Percentiles rank a stretch among this genome's conserved stretches.
These are phyloP conservation scores for Eurytoma adleriae DNA, from an alignment of 2,888 invertebrate genomes.

Conservation along the genomic window DNA sequence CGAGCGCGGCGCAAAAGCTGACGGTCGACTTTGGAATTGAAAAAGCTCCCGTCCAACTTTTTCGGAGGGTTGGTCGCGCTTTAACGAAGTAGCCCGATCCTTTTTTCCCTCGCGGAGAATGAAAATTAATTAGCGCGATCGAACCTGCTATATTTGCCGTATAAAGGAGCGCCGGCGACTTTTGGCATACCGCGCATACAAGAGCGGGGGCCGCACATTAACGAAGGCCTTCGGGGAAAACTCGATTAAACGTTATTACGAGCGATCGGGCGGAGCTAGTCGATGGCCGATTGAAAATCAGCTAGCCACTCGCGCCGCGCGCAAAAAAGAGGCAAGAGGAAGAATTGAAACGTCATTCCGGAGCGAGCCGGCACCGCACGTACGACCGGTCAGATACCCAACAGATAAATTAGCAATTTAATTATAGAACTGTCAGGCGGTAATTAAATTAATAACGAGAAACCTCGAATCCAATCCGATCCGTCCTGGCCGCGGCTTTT, in stretches of 20 bases:
- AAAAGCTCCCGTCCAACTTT: conserved; percentile 36
- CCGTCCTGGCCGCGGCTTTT: conserved; percentile 46
- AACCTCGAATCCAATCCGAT: conserved; percentile 71
- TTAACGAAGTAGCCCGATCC: not conserved
- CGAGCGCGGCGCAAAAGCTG: conserved; percentile 1
- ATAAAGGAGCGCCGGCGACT: too few relatives aligned
- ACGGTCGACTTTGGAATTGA: conserved; percentile 23
- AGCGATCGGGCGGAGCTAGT: not conserved
- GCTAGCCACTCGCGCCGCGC: conserved; percentile 14
- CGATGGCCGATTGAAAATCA: conserved; percentile 36
- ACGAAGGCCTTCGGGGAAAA: conserved; percentile 9
- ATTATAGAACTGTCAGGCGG: conserved; percentile 75
- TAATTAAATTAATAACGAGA: conserved; percentile 76
- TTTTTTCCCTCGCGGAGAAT: not conserved
- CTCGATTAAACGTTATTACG: conserved; percentile 45
- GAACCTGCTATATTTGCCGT: too few relatives aligned
- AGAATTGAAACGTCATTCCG: conserved; percentile 72
- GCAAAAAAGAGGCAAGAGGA: conserved; percentile 55
- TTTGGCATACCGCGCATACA: too few relatives aligned
- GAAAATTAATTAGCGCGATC: too few relatives aligned
- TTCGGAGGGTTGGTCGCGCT: not conserved
- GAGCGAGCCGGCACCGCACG: conserved; percentile 46
- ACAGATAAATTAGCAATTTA: conserved; percentile 75
- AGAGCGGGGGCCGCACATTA: too few relatives aligned
- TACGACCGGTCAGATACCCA: conserved; percentile 68